Evolutionary conservation across 2,113 vertebrate genomes (phyloP).

Genomic region (Bubo blakistoni): DNA sequence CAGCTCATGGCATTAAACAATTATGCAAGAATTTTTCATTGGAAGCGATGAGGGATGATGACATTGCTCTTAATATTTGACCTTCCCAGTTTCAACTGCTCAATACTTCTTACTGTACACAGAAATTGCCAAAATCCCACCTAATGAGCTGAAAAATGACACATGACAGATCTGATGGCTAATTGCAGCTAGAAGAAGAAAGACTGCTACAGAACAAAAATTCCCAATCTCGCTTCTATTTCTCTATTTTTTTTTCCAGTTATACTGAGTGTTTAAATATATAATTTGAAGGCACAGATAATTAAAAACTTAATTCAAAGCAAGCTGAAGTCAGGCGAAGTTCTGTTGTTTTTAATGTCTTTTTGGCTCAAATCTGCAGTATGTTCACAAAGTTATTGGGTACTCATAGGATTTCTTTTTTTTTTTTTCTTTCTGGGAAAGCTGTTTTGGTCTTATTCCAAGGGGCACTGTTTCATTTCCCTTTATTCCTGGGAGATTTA

Average conservation of each 20-base stretch:
- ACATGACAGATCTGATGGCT: conserved; percentile 75
- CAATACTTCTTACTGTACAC: conserved; percentile 70
- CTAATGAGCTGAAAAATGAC: conserved; percentile 78
- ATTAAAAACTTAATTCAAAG: conserved; percentile 17
- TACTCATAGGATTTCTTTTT: neutral
- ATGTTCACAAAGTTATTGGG: neutral
- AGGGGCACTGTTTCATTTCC: conserved; percentile 16
- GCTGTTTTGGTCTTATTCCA: conserved; percentile 31
- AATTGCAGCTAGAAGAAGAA: conserved; percentile 67
- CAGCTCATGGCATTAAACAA: conserved; percentile 71
- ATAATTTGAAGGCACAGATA: conserved; percentile 34
- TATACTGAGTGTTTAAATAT: neutral
- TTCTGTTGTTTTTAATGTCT: neutral
- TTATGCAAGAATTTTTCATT: conserved; percentile 90
- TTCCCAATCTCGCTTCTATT: neutral
- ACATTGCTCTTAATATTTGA: conserved; percentile 82
- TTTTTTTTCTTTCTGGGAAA: conserved; percentile 36
- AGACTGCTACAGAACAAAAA: conserved; percentile 53
- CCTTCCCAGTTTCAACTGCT: conserved; percentile 75
- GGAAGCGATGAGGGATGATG: conserved; percentile 83
- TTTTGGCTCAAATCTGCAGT: neutral
- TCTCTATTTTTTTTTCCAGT: neutral
- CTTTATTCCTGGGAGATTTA: conserved; percentile 11
- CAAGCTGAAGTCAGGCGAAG: neutral
- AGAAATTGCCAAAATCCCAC: conserved; percentile 79